phyloP scores from a whole-genome alignment of 1,140 invertebrate genomes.

The Forficula auricularia region DNA sequence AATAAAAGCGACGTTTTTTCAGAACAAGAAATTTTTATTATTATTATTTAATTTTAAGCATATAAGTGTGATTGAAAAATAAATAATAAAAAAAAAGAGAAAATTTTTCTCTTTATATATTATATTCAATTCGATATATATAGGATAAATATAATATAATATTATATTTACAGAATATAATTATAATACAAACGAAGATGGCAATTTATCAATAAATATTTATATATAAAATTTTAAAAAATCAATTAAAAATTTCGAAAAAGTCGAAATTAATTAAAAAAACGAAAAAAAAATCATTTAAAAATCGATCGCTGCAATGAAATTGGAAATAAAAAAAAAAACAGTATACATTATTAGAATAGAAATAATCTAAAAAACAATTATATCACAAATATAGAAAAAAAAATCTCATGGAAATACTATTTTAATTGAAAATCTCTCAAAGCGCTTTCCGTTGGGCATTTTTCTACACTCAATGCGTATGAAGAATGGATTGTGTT shows the following conservation, averaged over 20 bases:
- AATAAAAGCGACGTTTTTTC: slow-evolving; percentile 1
- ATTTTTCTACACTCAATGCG: too few species aligned
- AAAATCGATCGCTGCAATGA: neutral
- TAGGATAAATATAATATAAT: neutral
- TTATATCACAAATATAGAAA: too few species aligned
- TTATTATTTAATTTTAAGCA: slow-evolving; percentile 1
- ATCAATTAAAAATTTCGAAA: slow-evolving; percentile 6
- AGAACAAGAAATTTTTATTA: neutral
- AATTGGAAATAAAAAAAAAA: neutral
- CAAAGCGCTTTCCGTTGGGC: too few species aligned
- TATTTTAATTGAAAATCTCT: too few species aligned
- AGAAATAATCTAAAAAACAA: too few species aligned
- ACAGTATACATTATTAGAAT: too few species aligned
- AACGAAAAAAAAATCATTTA: neutral
- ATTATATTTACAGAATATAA: slow-evolving; percentile 1
- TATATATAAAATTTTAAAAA: neutral
- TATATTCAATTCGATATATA: too few species aligned
- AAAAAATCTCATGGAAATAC: too few species aligned
- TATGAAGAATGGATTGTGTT: too few species aligned
- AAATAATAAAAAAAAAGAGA: slow-evolving; percentile 6
- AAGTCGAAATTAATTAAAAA: slow-evolving; percentile 7
- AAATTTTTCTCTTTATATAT: too few species aligned
- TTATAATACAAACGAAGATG: neutral
- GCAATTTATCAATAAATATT: neutral
- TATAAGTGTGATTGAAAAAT: slow-evolving; percentile 1